Evolutionary conservation across 2,797 vertebrate genomes (phyloP), one percentile per base, ranked within the genome.

Genomic region (Girardinus metallicus): DNA sequence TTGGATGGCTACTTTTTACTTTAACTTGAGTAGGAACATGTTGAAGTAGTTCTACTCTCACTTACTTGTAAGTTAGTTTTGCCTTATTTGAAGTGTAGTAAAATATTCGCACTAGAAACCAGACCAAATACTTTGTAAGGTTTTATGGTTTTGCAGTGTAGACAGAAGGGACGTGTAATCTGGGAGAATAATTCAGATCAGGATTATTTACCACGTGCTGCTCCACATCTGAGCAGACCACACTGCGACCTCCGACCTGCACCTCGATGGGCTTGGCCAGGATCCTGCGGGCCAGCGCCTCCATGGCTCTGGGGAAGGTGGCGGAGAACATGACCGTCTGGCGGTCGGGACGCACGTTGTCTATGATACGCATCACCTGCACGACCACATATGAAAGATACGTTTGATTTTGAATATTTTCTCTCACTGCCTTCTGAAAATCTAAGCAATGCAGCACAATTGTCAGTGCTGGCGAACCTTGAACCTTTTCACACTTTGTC

Each of bases 251-350:
- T 85, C 99, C 99, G 44, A 99, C 99, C 93, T 98, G 98, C 79
- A 99, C 97, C 94, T 99, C 99, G 3, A 99, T 94, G 11, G 98
- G 99, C 85, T 99, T 99, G 60, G 93, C 94, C 13, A 99, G 94
- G 92, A 99, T 99, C 86, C 99, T 96, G 15, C 98, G 96, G 79
- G 99, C 99, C 92, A 99, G 93, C 1, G 99, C 99, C 93, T 99
- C 99, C 99, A 99, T 99, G 75, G 98, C 97, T 94, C 99, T 96
- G 79, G 99, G 99, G 57, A 99, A 99, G 57, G 99, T 99, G 82
- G 99, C 99, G 0, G 99, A 99, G 94, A 99, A 99, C 98, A 99
- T 99, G 90, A 99, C 99, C 0, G 98, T 99, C 95, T 99, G 99
- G 12, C 99, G 97, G 87, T 99, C 98, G 4, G 98, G 98, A 74